These are phyloP conservation scores for Narcine bancroftii DNA, from an alignment of 2,113 vertebrate species.

Conservation along the genomic window DNA sequence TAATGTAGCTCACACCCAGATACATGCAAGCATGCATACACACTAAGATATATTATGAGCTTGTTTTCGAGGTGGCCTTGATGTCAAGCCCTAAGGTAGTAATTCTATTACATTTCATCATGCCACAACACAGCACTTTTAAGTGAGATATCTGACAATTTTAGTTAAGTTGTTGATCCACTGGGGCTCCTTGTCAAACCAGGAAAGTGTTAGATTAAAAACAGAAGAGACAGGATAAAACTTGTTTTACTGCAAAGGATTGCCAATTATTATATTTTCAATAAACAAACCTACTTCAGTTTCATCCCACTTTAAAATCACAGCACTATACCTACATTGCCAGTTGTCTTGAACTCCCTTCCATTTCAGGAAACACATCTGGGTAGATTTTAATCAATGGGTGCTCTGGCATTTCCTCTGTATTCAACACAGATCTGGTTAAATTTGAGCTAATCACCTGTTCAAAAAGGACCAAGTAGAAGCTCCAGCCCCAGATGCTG, in stretches of 20 bases:
- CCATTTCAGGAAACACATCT: not conserved
- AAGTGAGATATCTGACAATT: not conserved
- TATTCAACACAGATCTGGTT: no score
- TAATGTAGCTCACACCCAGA: not conserved
- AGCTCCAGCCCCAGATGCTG: no score
- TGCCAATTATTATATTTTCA: not conserved
- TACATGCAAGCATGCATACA: not conserved
- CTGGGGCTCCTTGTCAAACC: constrained; percentile 8
- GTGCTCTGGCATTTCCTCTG: not conserved
- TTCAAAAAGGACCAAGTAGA: no score
- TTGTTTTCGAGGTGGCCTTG: not conserved
- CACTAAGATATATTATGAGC: not conserved
- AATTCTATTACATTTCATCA: not conserved
- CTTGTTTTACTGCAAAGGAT: not conserved
- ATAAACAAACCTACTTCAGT: not conserved
- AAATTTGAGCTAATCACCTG: no score
- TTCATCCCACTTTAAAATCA: not conserved
- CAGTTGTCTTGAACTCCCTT: not conserved
- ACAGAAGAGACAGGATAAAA: not conserved
- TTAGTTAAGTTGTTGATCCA: not conserved
- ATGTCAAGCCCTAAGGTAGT: not conserved
- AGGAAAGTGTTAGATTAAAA: constrained; percentile 18
- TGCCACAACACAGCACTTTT: not conserved
- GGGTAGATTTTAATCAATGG: not conserved
- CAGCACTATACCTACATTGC: not conserved